Conservation (phyloP, 2,797 vertebrate species). For the Rhynchonycteris naso region DNA sequence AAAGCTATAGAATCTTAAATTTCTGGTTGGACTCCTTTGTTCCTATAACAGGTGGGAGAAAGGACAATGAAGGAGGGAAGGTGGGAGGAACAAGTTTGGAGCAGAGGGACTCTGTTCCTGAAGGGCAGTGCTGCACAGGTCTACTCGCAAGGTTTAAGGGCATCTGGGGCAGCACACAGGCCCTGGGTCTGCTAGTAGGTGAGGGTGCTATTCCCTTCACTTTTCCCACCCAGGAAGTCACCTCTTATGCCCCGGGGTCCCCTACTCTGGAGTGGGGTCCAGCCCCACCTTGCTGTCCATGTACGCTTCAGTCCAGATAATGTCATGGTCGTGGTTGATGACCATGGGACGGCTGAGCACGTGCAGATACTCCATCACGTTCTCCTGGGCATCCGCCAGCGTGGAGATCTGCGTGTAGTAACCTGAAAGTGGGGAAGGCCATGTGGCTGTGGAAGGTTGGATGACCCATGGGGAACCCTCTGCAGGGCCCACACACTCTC, state of each 20-base stretch:
- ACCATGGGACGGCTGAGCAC: constrained; percentile 98
- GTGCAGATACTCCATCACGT: constrained; percentile 98
- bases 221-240: background rate
- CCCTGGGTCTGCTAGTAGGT: background rate
- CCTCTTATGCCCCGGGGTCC: background rate
- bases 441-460: fast-evolving
- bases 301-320: constrained; percentile 98
- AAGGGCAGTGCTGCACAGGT: background rate
- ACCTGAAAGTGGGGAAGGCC: constrained; percentile 83
- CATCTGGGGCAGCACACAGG: background rate
- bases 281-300: constrained; percentile 95
- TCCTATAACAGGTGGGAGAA: background rate
- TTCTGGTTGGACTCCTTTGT: background rate
- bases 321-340: constrained; percentile 96
- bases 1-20: background rate
- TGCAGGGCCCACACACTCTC: fast-evolving
- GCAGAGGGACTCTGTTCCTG: background rate
- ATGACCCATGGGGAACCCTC: background rate
- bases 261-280: background rate
- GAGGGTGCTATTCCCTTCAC: too few species aligned
- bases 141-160: background rate
- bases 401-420: constrained; percentile 98
- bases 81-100: background rate
- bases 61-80: background rate
- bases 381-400: constrained; percentile 96